Percentiles rank a stretch among this genome's conserved stretches.
These are phyloP conservation scores for Sakesphorus luctuosus DNA, from an alignment of 2,113 vertebrate genomes.

Conservation along the genomic window DNA sequence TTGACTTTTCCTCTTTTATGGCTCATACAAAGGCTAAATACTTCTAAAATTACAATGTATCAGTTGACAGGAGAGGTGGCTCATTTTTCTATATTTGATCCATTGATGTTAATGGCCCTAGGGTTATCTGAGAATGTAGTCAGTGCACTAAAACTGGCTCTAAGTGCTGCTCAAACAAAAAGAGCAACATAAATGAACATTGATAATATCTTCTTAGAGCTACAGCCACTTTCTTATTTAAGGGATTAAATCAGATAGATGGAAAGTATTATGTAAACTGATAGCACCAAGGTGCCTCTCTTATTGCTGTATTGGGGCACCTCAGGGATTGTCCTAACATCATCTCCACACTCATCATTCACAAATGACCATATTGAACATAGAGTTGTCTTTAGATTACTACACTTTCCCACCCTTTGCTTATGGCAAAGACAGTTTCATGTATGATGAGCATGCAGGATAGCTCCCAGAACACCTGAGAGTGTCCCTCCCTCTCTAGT, in stretches of 20 bases:
- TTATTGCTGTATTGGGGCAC: neutral
- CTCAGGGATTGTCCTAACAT: neutral
- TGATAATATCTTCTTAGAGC: neutral
- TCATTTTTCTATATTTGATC: neutral
- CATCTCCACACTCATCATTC: neutral
- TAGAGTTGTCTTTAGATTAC: neutral
- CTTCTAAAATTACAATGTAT: neutral
- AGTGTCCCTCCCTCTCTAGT: neutral
- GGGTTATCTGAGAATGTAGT: neutral
- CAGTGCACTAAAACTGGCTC: neutral
- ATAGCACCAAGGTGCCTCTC: neutral
- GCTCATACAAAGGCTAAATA: neutral
- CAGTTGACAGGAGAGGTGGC: neutral
- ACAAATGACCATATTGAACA: neutral
- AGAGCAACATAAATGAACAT: neutral
- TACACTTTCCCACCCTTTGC: neutral
- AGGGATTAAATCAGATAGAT: neutral
- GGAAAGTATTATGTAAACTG: neutral
- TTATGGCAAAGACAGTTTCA: neutral
- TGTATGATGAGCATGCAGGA: neutral
- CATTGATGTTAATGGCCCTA: neutral
- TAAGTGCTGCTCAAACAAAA: neutral
- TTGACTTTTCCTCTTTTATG: neutral
- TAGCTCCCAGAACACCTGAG: neutral
- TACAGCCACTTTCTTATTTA: neutral